A percentile compares a stretch with the other conserved stretches of the same genome.
Conservation (phyloP, 2,113 vertebrate species). For the Cavia porcellus region DNA sequence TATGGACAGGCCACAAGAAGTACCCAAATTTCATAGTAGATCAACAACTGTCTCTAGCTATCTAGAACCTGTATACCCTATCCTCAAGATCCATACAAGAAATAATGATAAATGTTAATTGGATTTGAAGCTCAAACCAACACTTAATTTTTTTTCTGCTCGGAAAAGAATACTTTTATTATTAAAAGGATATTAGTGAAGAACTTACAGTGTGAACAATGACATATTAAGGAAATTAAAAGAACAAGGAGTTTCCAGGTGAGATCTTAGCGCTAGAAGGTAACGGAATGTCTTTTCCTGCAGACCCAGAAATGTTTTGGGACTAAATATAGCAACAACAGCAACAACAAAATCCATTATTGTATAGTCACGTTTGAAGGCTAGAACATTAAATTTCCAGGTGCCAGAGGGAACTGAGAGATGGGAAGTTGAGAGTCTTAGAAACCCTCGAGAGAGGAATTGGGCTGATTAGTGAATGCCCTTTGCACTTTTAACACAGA, state of each 20-base stretch:
- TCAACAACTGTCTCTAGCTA: background rate
- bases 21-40: background rate
- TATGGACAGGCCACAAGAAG: background rate
- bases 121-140: background rate
- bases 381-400: background rate
- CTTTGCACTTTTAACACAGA: background rate
- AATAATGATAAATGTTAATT: background rate
- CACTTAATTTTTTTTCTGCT: background rate
- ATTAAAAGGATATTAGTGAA: background rate
- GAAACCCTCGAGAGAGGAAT: background rate
- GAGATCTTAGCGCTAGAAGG: background rate
- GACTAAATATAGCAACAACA: background rate
- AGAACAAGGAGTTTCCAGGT: background rate
- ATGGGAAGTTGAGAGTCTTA: background rate
- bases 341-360: background rate
- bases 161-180: background rate
- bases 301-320: background rate
- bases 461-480: too few relatives aligned
- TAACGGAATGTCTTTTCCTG: background rate
- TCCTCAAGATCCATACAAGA: background rate
- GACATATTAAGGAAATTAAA: background rate
- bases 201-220: background rate
- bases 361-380: background rate
- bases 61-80: background rate
- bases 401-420: background rate